Evolutionary conservation across 2,888 invertebrate genomes (phyloP), one percentile per base, ranked within the genome.

Genomic region (Mythimna pallens): DNA sequence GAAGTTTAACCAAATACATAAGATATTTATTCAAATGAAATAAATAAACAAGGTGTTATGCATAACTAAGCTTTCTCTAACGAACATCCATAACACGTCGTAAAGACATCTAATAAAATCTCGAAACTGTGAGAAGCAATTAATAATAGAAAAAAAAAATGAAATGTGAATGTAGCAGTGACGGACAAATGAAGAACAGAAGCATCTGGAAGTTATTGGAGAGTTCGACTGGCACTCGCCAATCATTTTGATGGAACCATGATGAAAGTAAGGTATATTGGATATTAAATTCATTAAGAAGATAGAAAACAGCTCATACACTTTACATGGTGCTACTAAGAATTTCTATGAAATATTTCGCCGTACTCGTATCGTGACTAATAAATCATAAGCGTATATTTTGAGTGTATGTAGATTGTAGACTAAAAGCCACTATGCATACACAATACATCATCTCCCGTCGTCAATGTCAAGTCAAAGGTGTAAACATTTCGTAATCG

Each of bases 401-500:
- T 61, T 47, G n/a, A 57, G 62, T 52, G 43, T n/a, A 55, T 36
- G 65, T 65, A 69, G 58, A 66, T 50, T 70, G 65, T 65, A 69
- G 58, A 66, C 58, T 70, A 81, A 67, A 70, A 82, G 62, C 40
- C 52, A 70, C 67, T 70, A 77, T 73, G 74, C 66, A 64, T 73
- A 71, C 43, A 62, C 64, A 78, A 61, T 76, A 73, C 68, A 75
- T 73, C 62, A 69, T 70, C 55, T 71, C 58, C 43, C 59, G 67
- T 65, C 73, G 76, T 82, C 76, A 81, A 83, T 80, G 75, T 82
- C 78, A 81, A 75, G 65, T 55, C 58, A 73, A 76, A 76, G 61
- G 59, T 74, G 72, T 80, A 75, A 75, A 81, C 70, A 81, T 86
- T 87, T 85, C 87, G 84, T 86, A 86, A 86, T 85, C 87, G 86